Evolutionary conservation across 2,888 invertebrate genomes (phyloP).

Genomic region (Drosophila sordidula): DNA sequence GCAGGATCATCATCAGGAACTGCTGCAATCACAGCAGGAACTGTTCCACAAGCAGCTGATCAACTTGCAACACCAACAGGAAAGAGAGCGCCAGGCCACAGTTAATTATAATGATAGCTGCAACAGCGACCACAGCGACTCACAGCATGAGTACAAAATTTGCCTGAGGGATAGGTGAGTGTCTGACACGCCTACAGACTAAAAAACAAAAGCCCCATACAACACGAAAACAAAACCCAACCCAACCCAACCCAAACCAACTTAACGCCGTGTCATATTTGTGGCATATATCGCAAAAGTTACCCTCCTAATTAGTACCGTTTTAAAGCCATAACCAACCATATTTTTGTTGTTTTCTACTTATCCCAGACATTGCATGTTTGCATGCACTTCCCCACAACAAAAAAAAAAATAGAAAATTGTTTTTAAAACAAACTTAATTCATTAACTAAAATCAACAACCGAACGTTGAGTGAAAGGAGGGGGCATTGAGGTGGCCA

Average conservation of each 20-base stretch:
- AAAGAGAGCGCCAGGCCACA: constrained; percentile 41
- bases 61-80: constrained; percentile 65
- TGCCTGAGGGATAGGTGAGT: constrained; percentile 85
- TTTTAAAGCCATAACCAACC: constrained; percentile 25
- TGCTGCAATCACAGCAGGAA: constrained; percentile 77
- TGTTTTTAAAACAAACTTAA: constrained; percentile 60
- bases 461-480: constrained; percentile 6
- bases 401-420: constrained; percentile 8
- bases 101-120: constrained; percentile 63
- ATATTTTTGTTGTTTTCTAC: constrained; percentile 14
- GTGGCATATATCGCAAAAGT: background rate
- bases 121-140: constrained; percentile 67
- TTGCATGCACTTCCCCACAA: constrained; percentile 47
- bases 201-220: background rate
- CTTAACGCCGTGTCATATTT: background rate
- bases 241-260: background rate
- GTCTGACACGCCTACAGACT: constrained; percentile 52
- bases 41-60: constrained; percentile 78
- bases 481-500: background rate
- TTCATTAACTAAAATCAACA: constrained; percentile 70
- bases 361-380: constrained; percentile 56
- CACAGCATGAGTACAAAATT: constrained; percentile 82
- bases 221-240: background rate
- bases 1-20: constrained; percentile 71
- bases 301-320: constrained; percentile 34